Base-by-base conservation (phyloP, 2,113 vertebrate genomes). In the Pogonocichla stellata region DNA sequence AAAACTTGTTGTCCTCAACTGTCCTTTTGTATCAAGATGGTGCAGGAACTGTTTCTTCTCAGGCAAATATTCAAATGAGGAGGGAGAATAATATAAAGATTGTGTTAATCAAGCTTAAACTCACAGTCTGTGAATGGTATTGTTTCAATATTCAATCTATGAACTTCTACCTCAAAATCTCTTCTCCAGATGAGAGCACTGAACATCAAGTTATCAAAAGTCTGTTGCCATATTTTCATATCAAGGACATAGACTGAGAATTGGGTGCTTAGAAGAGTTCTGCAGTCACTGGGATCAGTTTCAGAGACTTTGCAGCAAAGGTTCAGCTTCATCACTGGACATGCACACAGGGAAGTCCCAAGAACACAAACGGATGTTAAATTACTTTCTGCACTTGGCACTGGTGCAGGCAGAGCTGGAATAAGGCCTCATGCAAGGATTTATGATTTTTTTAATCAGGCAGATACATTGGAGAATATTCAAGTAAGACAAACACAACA, bases 1-100 rank as follows among this genome's bases (percentile, higher is more conserved):
- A 29, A 51, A 74, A 9, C 24, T 57, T 40, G 22, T 34, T 38
- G 38, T 43, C 26, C 65, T 92, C 33, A 67, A 71, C 19, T 18
- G 12, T 56, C 56, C 34, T 75, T 71, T 40, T 53, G 23, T 61
- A 92, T 58, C 43, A 96, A 81, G 50, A 65, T 72, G 15, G 92
- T 56, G 48, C 79, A 95, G 66, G 72, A 95, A 92, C n/a, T 78
- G 54, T 40, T 93, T 88, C n/a, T 88, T 81, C 42, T 86, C 64
- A 64, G 57, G 53, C 43, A 88, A 79, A 50, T 54, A 88, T 62
- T 66, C 36, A 74, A 45, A 43, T 25, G 45, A 83, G 24, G 33
- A 70, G 36, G 42, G 20, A 71, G 6, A 65, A n/a, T 22, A 3
- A 2, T 9, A 23, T 2, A 4, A 28, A 14, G 1, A 47, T 12